Conservation (phyloP, 2,113 vertebrate species). For the Platysteira castanea region DNA sequence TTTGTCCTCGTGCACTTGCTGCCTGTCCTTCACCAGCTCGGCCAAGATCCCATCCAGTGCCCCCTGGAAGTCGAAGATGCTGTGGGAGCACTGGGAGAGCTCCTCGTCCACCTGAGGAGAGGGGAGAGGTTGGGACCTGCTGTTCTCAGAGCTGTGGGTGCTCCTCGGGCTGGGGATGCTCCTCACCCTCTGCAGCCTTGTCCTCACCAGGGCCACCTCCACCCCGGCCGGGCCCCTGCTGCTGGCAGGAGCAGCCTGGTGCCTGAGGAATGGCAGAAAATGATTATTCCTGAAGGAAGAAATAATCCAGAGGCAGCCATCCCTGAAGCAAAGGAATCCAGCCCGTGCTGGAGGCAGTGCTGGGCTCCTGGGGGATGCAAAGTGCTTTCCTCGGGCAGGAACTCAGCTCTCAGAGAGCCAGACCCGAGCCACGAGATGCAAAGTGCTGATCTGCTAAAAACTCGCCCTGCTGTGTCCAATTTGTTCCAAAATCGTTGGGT, state of each 20-base stretch:
- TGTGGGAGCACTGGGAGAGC: constrained; percentile 68
- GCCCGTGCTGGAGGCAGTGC: accelerated
- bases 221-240: constrained; percentile 25
- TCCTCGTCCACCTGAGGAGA: constrained; percentile 52
- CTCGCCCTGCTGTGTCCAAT: accelerated
- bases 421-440: neutral
- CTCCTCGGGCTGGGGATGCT: neutral
- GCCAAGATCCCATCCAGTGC: neutral
- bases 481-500: neutral
- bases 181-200: constrained; percentile 80
- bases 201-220: constrained; percentile 37
- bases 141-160: accelerated
- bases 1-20: constrained; percentile 61
- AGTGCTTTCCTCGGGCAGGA: accelerated
- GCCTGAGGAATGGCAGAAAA: neutral
- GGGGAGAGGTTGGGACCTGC: neutral
- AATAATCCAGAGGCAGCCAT: neutral
- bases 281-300: neutral
- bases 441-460: neutral
- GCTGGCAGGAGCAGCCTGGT: neutral
- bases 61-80: constrained; percentile 42
- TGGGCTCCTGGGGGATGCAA: neutral
- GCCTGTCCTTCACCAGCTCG: constrained; percentile 54
- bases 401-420: accelerated
- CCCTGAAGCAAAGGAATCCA: neutral